A percentile compares a stretch with the other conserved stretches of the same genome.
phyloP scores from a whole-genome alignment of 2,797 vertebrate genomes.

The Acanthurus leucopareius region DNA sequence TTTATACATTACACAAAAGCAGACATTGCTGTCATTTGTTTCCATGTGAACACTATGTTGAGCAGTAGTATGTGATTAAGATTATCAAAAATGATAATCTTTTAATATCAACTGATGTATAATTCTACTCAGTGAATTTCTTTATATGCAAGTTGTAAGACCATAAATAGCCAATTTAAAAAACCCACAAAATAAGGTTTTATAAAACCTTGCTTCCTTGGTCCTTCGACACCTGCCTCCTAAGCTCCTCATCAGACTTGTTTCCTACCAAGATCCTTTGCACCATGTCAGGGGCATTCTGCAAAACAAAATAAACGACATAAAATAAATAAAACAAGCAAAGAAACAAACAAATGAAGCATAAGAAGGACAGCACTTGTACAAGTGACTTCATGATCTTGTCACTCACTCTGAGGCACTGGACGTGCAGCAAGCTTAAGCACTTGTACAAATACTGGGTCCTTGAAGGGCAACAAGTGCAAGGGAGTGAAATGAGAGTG shows the following conservation, averaged over 20 bases:
- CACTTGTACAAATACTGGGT: neutral
- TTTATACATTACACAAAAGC: neutral
- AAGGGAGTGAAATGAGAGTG: neutral
- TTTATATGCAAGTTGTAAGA: too few relatives aligned
- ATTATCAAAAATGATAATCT: too few relatives aligned
- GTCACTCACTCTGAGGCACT: conserved; percentile 20
- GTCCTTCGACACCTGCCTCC: conserved; percentile 90
- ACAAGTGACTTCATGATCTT: conserved; percentile 23
- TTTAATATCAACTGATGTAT: too few relatives aligned
- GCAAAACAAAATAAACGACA: conserved; percentile 8
- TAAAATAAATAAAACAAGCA: neutral
- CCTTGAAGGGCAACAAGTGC: conserved; percentile 8
- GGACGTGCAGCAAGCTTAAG: neutral
- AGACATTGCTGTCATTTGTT: too few relatives aligned
- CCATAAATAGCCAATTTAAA: neutral
- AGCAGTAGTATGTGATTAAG: too few relatives aligned
- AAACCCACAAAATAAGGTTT: neutral
- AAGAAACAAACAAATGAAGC: neutral
- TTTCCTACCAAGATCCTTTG: conserved; percentile 95
- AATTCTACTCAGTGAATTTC: too few relatives aligned
- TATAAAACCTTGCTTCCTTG: conserved; percentile 91
- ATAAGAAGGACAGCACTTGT: neutral
- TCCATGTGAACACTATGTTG: too few relatives aligned
- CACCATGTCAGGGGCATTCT: conserved; percentile 90
- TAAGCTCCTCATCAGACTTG: conserved; percentile 91